Base-by-base conservation (phyloP, 37 sponge, comb jelly and placozoan genomes). In the Aplysina aerophoba region DNA sequence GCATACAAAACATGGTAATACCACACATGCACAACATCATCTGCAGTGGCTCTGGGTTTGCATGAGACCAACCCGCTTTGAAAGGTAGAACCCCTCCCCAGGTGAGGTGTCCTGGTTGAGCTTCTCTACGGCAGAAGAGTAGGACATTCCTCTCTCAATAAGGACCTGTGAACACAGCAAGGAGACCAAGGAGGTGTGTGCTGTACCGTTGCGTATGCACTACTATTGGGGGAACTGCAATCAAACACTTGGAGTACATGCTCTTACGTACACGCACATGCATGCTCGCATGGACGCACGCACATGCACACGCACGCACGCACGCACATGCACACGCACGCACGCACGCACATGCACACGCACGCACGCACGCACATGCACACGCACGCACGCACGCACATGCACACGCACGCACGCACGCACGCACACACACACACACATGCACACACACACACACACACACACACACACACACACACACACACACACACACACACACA, bases 101-200 rank as follows among this genome's bases (percentile, higher is more conserved):
- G 92, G 88, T 39, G 78, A 73, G 21, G 16, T 22, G 80, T 92
- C 91, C 63, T 58, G 61, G 37, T 95, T 28, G 0, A 92, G 73
- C 65, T 59, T 87, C 61, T 81, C 65, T 22, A 87, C 1, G 1
- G 93, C 95, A 38, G 93, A 87, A 38, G 25, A 19, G 57, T 83
- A 95, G 27, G 92, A 90, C 72, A 95, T 84, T 6, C 95, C 95
- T 81, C 95, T 73, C 75, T 89, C 93, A 34, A 95, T 84, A 11
- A 82, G 66, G 11, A 94, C 68, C 95, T 94, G 62, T 1, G 15
- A 5, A 36, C 28, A 17, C 5, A 27, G 1, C 38, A 14, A 44
- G 50, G 50, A 44, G 50, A 11, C 6, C 50, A 44, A 3, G 3
- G 50, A 11, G 6, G 8, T 3, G 50, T 44, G 8, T 44, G 50